These are phyloP conservation scores for Numenius arquata DNA, from an alignment of 2,113 vertebrate genomes.

Conservation along the genomic window DNA sequence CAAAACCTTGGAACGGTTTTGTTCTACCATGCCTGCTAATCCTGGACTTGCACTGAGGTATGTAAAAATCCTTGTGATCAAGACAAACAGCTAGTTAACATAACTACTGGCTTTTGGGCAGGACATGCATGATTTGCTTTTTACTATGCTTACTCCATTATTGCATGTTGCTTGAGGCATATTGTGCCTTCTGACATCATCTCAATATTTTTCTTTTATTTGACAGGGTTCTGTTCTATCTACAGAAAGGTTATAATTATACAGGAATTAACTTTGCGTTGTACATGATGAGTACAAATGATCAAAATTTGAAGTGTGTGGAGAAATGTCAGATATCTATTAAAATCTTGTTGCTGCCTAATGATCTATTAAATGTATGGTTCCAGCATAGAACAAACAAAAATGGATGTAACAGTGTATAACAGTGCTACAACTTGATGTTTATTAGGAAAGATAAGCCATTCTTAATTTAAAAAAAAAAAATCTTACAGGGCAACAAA, in stretches of 20 bases:
- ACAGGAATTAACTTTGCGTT: background rate
- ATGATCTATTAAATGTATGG: background rate
- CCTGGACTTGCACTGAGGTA: constrained; percentile 92
- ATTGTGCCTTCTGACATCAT: background rate
- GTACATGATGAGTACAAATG: background rate
- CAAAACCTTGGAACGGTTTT: constrained; percentile 88
- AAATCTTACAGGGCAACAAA: background rate
- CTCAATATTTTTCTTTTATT: background rate
- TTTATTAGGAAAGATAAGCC: background rate
- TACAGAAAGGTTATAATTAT: background rate
- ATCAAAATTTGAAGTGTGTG: background rate
- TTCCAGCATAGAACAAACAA: background rate
- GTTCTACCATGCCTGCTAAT: constrained; percentile 90
- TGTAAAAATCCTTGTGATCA: background rate
- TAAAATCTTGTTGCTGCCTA: background rate
- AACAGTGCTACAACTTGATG: background rate
- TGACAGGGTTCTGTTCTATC: background rate
- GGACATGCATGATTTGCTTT: background rate
- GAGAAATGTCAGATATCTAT: background rate
- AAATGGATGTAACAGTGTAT: background rate
- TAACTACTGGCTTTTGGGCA: background rate
- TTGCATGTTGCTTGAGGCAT: background rate
- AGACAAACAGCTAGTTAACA: background rate
- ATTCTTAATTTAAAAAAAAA: background rate
- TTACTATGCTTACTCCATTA: background rate